Evolutionary conservation across 2,797 vertebrate species (phyloP), one percentile per base, ranked within the genome.

Genomic region (Microctenopoma steveboyesi): DNA sequence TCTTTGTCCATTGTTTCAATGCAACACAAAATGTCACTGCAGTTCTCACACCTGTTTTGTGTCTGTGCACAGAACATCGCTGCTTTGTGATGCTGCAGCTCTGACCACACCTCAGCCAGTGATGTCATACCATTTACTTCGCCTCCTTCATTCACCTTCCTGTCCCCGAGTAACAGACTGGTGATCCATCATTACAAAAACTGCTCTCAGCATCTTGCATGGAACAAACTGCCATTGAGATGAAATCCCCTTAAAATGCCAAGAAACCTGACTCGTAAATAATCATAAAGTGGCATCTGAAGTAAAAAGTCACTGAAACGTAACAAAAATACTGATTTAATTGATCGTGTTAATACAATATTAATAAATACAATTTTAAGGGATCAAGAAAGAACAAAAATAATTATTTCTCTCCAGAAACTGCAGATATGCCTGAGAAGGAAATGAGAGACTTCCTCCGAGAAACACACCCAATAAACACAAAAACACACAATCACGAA

Each of bases 391-490:
- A 71, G 58, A 73, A 56, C 4, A 45, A 69, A 15, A 47, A 60
- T 55, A 39, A 68, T 37, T 30, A 30, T 30, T 81, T 79, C 74
- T 54, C 35, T 59, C 43, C 74, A 64, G 76, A 85, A 84, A 82
- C 35, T 70, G 45, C 58, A 85, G 88, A 92, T 87, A 92, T 87
- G 69, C 57, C 57, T 52, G 3, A 54, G 45, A 78, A 65, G 88
- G 87, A 91, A 91, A 87, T 86, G 69, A 76, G 72, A 72, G 39
- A 89, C 90, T 87, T 92, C 92, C 91, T 88, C 46, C 52, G 56
- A 64, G 58, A 72, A 74, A 84, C 74, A 77, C 80, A 66, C 83
- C 78, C 78, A 82, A 47, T 18, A 47, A 52, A 75, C 47, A 64
- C 39, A 69, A 14, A 13, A 42, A 64, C 28, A 49, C 61, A 55